Conservation (phyloP, 2,888 invertebrate genomes). For the Ichneumoninae sp. region DNA sequence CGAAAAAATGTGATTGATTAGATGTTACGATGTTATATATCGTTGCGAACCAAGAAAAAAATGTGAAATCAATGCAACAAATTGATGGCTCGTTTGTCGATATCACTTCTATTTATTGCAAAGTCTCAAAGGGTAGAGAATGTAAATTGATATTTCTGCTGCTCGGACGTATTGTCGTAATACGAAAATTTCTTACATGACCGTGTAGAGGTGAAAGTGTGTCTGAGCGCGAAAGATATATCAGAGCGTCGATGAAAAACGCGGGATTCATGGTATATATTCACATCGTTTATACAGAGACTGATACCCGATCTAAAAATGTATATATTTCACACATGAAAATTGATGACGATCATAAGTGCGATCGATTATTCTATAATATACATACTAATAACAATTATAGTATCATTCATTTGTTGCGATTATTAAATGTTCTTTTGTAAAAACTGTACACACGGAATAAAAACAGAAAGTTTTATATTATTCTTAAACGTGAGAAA, state of each 20-base stretch:
- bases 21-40: slow-evolving; percentile 34
- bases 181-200: slow-evolving; percentile 18
- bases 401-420: slow-evolving; percentile 76
- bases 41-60: slow-evolving; percentile 4
- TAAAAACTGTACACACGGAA: slow-evolving; percentile 80
- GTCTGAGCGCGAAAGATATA: slow-evolving; percentile 5
- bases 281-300: slow-evolving; percentile 79
- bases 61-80: slow-evolving; percentile 41
- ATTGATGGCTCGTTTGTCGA: slow-evolving; percentile 53
- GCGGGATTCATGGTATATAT: slow-evolving; percentile 69
- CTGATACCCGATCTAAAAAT: slow-evolving; percentile 79
- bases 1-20: slow-evolving; percentile 8
- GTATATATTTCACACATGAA: slow-evolving; percentile 74
- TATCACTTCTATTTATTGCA: slow-evolving; percentile 65
- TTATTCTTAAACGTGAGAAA: slow-evolving; percentile 76
- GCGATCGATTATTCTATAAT: slow-evolving; percentile 70
- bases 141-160: slow-evolving; percentile 51
- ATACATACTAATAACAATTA: slow-evolving; percentile 72
- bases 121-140: slow-evolving; percentile 56
- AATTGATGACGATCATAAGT: slow-evolving; percentile 70
- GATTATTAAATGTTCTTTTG: slow-evolving; percentile 78
- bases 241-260: slow-evolving; percentile 8
- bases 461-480: slow-evolving; percentile 79
- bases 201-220: neutral
- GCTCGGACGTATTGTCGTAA: slow-evolving; percentile 45